Conservation (phyloP, 2,797 vertebrate species). For the Amphiprion clarkii region DNA sequence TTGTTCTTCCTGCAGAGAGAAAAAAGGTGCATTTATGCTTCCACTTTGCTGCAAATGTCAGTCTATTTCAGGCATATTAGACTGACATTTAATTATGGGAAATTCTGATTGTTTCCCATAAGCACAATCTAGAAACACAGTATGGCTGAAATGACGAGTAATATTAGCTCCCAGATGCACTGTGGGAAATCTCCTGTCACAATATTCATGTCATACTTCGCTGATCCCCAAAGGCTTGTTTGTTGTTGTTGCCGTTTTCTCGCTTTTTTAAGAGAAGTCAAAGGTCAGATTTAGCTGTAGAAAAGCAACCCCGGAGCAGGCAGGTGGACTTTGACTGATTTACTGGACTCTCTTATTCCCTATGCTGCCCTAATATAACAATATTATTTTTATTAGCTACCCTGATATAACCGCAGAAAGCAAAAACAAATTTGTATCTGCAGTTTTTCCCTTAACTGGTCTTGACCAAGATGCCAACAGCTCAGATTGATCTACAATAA, state of each 20-base stretch:
- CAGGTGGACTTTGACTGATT: conserved; percentile 1
- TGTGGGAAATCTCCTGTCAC: conserved; percentile 54
- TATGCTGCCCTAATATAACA: neutral
- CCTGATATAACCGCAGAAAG: no score
- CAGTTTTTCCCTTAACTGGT: no score
- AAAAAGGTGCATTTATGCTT: neutral
- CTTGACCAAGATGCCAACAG: no score
- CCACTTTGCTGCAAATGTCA: no score
- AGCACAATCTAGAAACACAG: no score
- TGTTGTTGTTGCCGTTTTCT: conserved; percentile 4
- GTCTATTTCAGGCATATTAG: no score
- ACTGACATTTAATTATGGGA: no score
- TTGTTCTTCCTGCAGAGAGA: neutral
- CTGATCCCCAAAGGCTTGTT: conserved; percentile 32
- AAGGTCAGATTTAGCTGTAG: conserved; percentile 11
- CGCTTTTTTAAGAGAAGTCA: neutral
- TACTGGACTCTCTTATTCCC: neutral
- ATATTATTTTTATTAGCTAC: no score
- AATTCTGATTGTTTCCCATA: no score
- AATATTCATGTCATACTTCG: conserved; percentile 22
- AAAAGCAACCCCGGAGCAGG: conserved; percentile 2
- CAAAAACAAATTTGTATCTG: no score
- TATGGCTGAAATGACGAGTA: conserved; percentile 6
- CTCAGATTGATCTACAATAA: no score
- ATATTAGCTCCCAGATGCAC: conserved; percentile 45